Evolutionary conservation across 1,140 invertebrate species (phyloP).

Genomic region (Brachionus manjavacas): DNA sequence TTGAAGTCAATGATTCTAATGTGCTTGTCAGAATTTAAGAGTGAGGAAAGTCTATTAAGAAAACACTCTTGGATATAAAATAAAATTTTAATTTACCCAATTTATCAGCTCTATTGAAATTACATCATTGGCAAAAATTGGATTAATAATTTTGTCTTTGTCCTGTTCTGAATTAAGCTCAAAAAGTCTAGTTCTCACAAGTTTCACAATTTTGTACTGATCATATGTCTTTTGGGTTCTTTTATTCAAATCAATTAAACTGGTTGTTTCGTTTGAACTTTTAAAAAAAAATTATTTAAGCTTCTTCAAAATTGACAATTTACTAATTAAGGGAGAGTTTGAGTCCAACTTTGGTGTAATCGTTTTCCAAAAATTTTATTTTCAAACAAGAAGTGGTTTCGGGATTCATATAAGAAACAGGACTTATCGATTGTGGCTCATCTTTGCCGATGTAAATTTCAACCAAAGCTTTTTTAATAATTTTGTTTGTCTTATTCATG

Average conservation of each 20-base stretch:
- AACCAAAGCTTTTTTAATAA: not conserved
- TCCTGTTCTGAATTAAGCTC: not conserved
- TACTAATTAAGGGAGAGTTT: not conserved
- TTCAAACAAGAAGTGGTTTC: not conserved
- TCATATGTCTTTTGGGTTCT: slow-evolving; percentile 23
- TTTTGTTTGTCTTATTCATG: not conserved
- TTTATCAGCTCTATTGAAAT: not conserved
- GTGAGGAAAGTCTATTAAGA: not conserved
- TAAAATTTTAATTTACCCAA: not conserved
- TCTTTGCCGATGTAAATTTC: not conserved
- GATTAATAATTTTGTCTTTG: not conserved
- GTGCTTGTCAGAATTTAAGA: too few relatives aligned
- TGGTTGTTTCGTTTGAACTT: not conserved
- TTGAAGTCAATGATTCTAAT: too few relatives aligned
- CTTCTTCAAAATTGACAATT: not conserved
- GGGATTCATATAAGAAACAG: not conserved
- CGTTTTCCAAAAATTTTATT: not conserved
- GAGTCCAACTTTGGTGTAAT: not conserved
- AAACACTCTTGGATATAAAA: too few relatives aligned
- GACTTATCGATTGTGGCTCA: not conserved
- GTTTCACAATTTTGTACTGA: not conserved
- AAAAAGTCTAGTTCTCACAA: not conserved
- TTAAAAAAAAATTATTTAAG: not conserved
- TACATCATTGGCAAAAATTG: not conserved
- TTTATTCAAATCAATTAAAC: slow-evolving; percentile 24